Percentiles rank a stretch among this genome's conserved stretches.
These are phyloP conservation scores for Zaprionus ornatus DNA, from an alignment of 1,140 invertebrate species.

Conservation along the genomic window DNA sequence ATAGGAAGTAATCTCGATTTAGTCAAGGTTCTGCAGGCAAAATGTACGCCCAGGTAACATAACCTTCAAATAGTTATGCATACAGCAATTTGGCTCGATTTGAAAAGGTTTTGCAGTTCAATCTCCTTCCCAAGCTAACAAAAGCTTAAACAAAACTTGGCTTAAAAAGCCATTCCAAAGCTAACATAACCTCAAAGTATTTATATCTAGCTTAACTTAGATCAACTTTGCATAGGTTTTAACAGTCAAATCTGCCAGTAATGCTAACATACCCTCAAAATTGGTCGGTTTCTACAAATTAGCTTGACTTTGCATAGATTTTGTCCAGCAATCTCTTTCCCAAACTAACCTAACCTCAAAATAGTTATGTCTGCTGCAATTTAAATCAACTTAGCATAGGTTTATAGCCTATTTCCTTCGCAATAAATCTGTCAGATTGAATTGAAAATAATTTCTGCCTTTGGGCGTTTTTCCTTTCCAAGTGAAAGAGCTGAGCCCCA, in stretches of 20 bases:
- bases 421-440: slow-evolving; percentile 51
- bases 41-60: too few relatives aligned
- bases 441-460: slow-evolving; percentile 60
- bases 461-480: slow-evolving; percentile 43
- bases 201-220: too few relatives aligned
- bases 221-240: too few relatives aligned
- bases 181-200: neutral
- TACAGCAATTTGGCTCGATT: too few relatives aligned
- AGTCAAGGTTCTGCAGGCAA: too few relatives aligned
- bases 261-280: neutral
- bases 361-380: slow-evolving; percentile 22
- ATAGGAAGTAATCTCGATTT: too few relatives aligned
- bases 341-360: neutral
- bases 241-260: too few relatives aligned
- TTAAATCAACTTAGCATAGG: slow-evolving; percentile 17
- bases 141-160: too few relatives aligned
- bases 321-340: too few relatives aligned
- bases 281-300: neutral
- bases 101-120: neutral
- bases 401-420: neutral
- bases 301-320: too few relatives aligned
- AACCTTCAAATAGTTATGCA: too few relatives aligned
- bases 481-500: slow-evolving; percentile 51
- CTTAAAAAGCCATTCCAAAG: neutral
- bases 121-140: neutral